phyloP scores from a whole-genome alignment of 2,797 vertebrate species.

The Sebastes nivosus region DNA sequence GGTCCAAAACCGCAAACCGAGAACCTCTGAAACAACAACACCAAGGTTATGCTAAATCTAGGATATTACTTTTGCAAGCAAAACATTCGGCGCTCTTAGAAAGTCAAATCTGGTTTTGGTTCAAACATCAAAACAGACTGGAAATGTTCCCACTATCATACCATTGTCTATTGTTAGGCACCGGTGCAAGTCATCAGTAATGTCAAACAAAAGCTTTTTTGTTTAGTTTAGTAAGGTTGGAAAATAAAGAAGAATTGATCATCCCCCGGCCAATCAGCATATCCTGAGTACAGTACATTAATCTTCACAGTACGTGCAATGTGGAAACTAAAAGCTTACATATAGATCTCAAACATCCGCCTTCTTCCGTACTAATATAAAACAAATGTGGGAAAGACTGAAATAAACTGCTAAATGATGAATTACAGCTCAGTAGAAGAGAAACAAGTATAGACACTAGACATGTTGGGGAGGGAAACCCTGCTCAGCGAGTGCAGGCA shows the following conservation, averaged over 20 bases:
- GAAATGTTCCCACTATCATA: slow-evolving; percentile 20
- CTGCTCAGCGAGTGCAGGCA: slow-evolving; percentile 43
- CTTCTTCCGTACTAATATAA: slow-evolving; percentile 25
- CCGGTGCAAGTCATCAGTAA: slow-evolving; percentile 18
- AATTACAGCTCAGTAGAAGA: slow-evolving; percentile 42
- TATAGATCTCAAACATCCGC: slow-evolving; percentile 25
- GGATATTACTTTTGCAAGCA: slow-evolving; percentile 21
- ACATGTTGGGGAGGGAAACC: slow-evolving; percentile 21
- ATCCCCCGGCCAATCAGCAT: slow-evolving; percentile 21
- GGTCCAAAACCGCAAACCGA: not conserved
- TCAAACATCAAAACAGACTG: slow-evolving; percentile 29
- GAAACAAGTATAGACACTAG: slow-evolving; percentile 44
- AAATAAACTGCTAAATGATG: slow-evolving; percentile 45
- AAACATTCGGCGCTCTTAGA: not conserved
- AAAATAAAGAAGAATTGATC: slow-evolving; percentile 19
- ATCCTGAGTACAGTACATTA: not conserved
- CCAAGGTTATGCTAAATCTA: slow-evolving; percentile 3
- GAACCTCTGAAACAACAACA: slow-evolving; percentile 6
- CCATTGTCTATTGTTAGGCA: slow-evolving; percentile 41
- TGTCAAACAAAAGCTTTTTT: slow-evolving; percentile 51
- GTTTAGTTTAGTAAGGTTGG: slow-evolving; percentile 9
- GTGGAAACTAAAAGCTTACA: slow-evolving; percentile 10
- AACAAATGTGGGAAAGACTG: slow-evolving; percentile 45
- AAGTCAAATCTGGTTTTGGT: slow-evolving; percentile 47
- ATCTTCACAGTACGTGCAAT: slow-evolving; percentile 7